Evolutionary conservation across 2,797 vertebrate genomes (phyloP), one percentile per base, ranked within the genome.

Genomic region (Synanceia verrucosa): DNA sequence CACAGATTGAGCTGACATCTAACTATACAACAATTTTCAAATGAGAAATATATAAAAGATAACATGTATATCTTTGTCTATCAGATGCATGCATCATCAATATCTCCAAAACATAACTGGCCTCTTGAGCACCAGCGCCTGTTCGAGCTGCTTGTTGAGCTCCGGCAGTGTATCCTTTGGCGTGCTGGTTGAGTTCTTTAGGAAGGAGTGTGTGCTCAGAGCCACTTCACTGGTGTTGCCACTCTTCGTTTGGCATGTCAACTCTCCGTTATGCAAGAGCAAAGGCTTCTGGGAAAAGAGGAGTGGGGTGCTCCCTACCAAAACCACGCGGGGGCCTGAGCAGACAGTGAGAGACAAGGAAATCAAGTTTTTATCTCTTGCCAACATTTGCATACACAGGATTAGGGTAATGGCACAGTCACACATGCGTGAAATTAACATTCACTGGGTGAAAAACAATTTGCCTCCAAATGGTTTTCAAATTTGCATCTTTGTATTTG

Each of bases 191-290:
- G 93, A 63, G 61, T n/a, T 76, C 65, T 86, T 85, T 33, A 97
- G 95, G 86, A 99, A 99, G 50, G 90, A 82, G 85, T 99, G 97
- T 11, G 98, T 97, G 88, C 88, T 95, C 68, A 99, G 93, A 65
- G 82, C 76, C 75, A 98, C 88, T 71, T 77, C 94, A 65, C 93
- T 98, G 71, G 94, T 95, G 90, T 96, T 97, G 34, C 97, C 97
- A 21, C 95, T 99, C n/a, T 94, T 93, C 2, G 96, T 99, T 93
- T 99, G 98, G 89, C 98, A 99, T 1, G 96, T 98, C 87, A 99
- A 65, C 82, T 97, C 96, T 39, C 98, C 97, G 1, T 99, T 98
- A 88, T 98, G 93, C 47, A 99, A 76, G 65, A 99, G 94, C 90
- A 99, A 87, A 86, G 97, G 98, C 78, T 96, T 99, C 64, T 98